Base-by-base conservation (phyloP, 2,888 invertebrate species). In the Drosophila greeni region DNA sequence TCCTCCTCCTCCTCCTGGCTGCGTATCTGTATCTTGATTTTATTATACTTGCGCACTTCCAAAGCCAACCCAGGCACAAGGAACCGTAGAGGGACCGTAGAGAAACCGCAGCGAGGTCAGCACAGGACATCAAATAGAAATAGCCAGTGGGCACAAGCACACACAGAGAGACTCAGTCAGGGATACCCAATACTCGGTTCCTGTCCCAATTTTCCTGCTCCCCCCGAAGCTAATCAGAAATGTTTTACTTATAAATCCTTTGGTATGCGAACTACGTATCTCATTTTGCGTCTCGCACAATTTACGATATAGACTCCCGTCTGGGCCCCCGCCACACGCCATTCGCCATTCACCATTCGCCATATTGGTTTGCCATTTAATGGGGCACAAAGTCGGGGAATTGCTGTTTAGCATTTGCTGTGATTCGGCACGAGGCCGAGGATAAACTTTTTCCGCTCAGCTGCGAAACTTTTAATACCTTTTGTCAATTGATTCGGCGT, bases 221-320 rank as follows among this genome's bases (percentile, higher is more conserved):
- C 36, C 20, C 23, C 49, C 29, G 48, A 64, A 57, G 82, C 80
- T 80, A 80, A 80, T 80, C 80, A 80, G 80, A 84, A 84, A 80
- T 82, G 82, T 77, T 84, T 76, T 77, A 84, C 85, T 81, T 77
- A 62, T 69, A 74, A 81, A 82, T 82, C 81, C 81, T 82, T 81
- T 81, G 78, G 85, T 81, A 81, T 81, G 80, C 81, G 74, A 16
- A 69, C 66, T 80, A 74, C 85, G 81, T 81, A 84, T 84, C 85
- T 84, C 83, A 83, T 81, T 81, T 84, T 84, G 65, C 83, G 70
- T 75, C 80, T 70, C 85, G 77, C 83, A 79, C 85, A 81, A 81
- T 81, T 81, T 81, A 84, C 81, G 81, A 82, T 84, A 81, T 83
- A 55, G 77, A 83, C 75, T 75, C 73, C 56, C 68, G 67, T 59